Conservation (phyloP, 2,888 invertebrate genomes). For the Protodeltote pygarga region DNA sequence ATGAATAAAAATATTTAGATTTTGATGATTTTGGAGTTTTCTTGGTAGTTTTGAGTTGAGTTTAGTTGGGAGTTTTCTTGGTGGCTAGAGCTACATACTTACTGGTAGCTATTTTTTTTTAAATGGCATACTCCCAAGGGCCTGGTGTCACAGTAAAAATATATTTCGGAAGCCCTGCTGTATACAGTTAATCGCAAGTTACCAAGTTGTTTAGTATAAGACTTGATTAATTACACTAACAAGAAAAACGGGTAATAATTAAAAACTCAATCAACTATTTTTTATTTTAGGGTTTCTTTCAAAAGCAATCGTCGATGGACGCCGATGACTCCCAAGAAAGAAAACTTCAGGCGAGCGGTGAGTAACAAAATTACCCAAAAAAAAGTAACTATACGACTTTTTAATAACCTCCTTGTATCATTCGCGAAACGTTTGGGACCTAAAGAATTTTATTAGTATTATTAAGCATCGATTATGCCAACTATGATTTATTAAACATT, state of each 20-base stretch:
- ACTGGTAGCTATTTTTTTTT: no score
- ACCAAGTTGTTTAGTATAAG: no score
- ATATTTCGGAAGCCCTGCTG: no score
- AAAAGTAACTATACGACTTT: constrained; percentile 9
- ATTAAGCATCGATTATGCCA: constrained; percentile 28
- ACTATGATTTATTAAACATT: constrained; percentile 39
- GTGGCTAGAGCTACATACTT: no score
- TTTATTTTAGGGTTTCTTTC: constrained; percentile 77
- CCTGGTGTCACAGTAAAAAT: no score
- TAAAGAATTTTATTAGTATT: constrained; percentile 39
- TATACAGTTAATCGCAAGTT: no score
- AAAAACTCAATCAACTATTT: constrained; percentile 15
- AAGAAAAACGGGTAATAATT: constrained; percentile 34
- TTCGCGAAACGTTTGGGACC: constrained; percentile 26
- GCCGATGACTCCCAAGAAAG: constrained; percentile 82
- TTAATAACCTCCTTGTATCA: constrained; percentile 25
- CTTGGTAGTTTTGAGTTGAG: no score
- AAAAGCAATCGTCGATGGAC: constrained; percentile 80
- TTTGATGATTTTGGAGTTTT: no score
- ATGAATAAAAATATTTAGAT: no score
- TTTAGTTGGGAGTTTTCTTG: no score
- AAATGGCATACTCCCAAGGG: no score
- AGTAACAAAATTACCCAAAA: constrained; percentile 51
- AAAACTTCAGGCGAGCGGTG: constrained; percentile 81
- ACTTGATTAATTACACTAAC: constrained; percentile 16